Evolutionary conservation across 2,888 invertebrate genomes (phyloP).

Genomic region (Caenorhabditis zanzibari): DNA sequence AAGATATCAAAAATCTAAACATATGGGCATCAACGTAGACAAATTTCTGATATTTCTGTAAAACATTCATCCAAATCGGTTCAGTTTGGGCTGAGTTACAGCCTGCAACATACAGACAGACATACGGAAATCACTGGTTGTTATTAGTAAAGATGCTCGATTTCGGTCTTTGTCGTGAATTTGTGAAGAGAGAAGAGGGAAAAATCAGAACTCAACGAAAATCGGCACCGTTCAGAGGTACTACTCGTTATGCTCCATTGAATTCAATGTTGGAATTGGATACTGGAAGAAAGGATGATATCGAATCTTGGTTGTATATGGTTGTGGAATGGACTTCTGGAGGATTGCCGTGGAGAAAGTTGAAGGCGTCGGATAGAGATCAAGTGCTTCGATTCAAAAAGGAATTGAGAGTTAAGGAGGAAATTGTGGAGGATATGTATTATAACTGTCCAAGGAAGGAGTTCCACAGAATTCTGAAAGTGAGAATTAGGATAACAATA

Average conservation of each 20-base stretch:
- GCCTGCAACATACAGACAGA: no score
- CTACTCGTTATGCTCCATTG: conserved; percentile 78
- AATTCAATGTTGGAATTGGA: conserved; percentile 73
- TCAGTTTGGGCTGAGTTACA: no score
- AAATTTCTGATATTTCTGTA: no score
- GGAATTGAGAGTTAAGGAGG: conserved; percentile 61
- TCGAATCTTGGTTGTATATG: conserved; percentile 81
- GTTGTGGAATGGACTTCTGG: conserved; percentile 78
- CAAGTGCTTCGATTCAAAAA: conserved; percentile 75
- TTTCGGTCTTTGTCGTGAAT: conserved; percentile 78
- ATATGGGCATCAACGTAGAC: no score
- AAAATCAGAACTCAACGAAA: conserved; percentile 74
- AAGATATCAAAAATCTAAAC: no score
- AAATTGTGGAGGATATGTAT: conserved; percentile 65
- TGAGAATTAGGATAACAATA: no score
- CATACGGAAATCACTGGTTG: no score
- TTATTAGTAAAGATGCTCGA: no score
- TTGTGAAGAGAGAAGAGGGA: conserved; percentile 61
- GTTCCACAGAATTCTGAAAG: conserved; percentile 64
- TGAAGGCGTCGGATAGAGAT: conserved; percentile 69
- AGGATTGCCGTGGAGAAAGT: conserved; percentile 77
- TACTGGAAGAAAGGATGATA: conserved; percentile 79
- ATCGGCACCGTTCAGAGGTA: conserved; percentile 77
- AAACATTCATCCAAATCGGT: no score
- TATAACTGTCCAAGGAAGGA: conserved; percentile 67